phyloP scores from a whole-genome alignment of 2,797 vertebrate species.

The Acanthiza pusilla region DNA sequence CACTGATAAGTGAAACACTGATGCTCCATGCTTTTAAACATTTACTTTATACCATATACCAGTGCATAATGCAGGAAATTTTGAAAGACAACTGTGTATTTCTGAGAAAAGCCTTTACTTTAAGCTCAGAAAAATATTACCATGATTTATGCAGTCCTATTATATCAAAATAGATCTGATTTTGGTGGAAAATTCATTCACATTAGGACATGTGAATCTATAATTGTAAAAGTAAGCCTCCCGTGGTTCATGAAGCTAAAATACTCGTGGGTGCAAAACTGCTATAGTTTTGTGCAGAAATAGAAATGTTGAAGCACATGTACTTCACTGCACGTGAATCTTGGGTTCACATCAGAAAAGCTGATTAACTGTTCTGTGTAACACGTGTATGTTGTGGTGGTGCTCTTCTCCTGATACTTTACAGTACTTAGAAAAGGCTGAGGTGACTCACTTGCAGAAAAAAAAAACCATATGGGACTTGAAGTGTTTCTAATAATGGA shows the following conservation, averaged over 20 bases:
- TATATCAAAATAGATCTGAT: neutral
- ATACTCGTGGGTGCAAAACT: neutral
- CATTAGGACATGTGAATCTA: neutral
- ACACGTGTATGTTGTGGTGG: neutral
- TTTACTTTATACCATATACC: neutral
- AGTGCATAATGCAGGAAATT: neutral
- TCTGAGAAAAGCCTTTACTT: neutral
- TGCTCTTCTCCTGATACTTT: neutral
- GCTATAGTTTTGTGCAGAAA: neutral
- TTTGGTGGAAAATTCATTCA: neutral
- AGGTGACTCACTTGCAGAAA: conserved; percentile 11
- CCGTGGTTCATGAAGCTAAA: neutral
- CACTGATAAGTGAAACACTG: neutral
- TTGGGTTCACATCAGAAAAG: neutral
- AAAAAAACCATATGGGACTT: neutral
- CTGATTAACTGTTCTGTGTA: neutral
- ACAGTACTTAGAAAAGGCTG: neutral
- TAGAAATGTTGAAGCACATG: conserved; percentile 3
- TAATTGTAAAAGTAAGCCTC: neutral
- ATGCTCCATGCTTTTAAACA: neutral
- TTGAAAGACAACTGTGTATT: neutral
- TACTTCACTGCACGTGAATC: neutral
- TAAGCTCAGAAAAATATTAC: neutral
- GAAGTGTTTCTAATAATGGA: neutral
- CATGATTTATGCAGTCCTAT: neutral